A percentile compares a stretch with the other conserved stretches of the same genome.
Evolutionary conservation across 2,888 invertebrate genomes (phyloP).

Genomic region (Philhelius pedissequus): DNA sequence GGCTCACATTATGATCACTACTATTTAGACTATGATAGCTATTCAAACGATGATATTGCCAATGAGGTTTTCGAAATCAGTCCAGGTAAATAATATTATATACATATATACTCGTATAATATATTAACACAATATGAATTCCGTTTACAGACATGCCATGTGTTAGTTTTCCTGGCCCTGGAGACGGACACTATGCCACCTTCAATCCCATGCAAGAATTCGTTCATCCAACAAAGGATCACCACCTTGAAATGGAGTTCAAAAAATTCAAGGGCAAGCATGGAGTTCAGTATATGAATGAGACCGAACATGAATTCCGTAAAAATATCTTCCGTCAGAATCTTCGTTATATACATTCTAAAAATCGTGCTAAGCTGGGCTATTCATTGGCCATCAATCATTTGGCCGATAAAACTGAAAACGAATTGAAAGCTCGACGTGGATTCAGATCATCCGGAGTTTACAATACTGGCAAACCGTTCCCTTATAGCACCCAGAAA

Average conservation of each 20-base stretch:
- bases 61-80: slow-evolving; percentile 85
- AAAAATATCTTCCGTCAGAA: slow-evolving; percentile 92
- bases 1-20: slow-evolving; percentile 98
- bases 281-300: slow-evolving; percentile 83
- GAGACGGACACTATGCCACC: slow-evolving; percentile 88
- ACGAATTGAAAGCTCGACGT: slow-evolving; percentile 87
- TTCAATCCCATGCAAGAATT: slow-evolving; percentile 98
- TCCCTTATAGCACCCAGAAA: slow-evolving; percentile 84
- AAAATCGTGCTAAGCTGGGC: slow-evolving; percentile 86
- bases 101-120: too few species aligned
- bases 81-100: too few species aligned
- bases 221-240: slow-evolving; percentile 85
- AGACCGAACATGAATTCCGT: slow-evolving; percentile 85
- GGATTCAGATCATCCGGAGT: slow-evolving; percentile 83
- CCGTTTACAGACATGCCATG: slow-evolving; percentile 83
- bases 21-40: slow-evolving; percentile 88
- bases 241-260: slow-evolving; percentile 90
- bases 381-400: slow-evolving; percentile 92
- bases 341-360: slow-evolving; percentile 88
- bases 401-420: slow-evolving; percentile 89
- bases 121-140: slow-evolving; percentile 66
- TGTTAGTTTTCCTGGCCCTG: slow-evolving; percentile 92
- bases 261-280: slow-evolving; percentile 85
- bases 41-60: slow-evolving; percentile 84
- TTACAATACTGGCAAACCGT: slow-evolving; percentile 87